phyloP scores from a whole-genome alignment of 2,888 invertebrate species.

The Scaptomyza parva region DNA sequence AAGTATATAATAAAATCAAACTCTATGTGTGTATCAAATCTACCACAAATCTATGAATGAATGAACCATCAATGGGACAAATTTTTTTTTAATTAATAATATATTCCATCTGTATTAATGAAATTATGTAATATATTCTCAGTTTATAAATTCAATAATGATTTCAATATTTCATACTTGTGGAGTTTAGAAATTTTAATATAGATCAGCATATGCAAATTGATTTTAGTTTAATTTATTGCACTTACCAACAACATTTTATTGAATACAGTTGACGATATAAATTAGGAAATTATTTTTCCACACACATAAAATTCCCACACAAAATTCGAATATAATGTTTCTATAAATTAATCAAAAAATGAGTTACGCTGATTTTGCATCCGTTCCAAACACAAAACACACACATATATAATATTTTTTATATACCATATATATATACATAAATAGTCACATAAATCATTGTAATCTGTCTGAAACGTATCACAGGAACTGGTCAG shows the following conservation, averaged over 20 bases:
- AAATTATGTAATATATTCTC: too few relatives aligned
- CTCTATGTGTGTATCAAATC: too few relatives aligned
- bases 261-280: not conserved
- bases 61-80: too few relatives aligned
- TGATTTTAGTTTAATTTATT: not conserved
- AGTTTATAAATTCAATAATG: not conserved
- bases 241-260: not conserved
- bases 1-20: too few relatives aligned
- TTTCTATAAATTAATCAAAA: constrained; percentile 49
- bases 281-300: not conserved
- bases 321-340: not conserved
- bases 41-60: too few relatives aligned
- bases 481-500: constrained; percentile 2
- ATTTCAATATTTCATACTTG: not conserved
- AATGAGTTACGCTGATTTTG: constrained; percentile 52
- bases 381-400: constrained; percentile 16
- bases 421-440: too few relatives aligned
- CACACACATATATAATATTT: constrained; percentile 14
- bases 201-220: not conserved
- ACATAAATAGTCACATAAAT: constrained; percentile 27
- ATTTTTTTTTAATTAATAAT: too few relatives aligned
- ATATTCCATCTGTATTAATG: too few relatives aligned
- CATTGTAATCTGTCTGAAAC: constrained; percentile 2
- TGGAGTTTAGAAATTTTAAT: not conserved
- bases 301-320: too few relatives aligned